Base-by-base conservation (phyloP, 2,797 vertebrate species). In the Cottoperca gobio region DNA sequence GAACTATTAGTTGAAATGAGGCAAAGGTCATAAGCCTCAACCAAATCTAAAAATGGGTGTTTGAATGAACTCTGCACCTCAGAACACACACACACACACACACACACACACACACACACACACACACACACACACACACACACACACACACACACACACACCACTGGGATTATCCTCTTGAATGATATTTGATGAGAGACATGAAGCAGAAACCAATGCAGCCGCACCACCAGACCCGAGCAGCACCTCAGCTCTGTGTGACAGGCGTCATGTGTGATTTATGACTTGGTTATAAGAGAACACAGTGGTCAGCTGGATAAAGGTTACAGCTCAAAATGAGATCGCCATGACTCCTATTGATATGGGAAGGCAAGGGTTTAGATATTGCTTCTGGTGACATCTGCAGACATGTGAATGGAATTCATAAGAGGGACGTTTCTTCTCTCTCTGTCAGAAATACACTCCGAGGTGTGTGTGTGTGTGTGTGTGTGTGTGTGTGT, bases 201-300 rank as follows among this genome's bases (percentile, higher is more conserved):
- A 72, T 21, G 70, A 63, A 65, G 77, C 75, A 74, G 40, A 85
- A 76, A 79, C 72, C 81, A 58, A 66, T 17, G 57, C 46, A 4
- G 63, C 0, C 0, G 55, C 46, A 73, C 64, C 76, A 62, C 10
- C 54, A 19, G 74, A 76, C 49, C 73, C 1, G 53, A 66, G 70
- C 48, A 37, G 70, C 79, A 79, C 85, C 79, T 79, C 71, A 72
- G 81, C 79, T 61, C 86, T 46, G 73, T 65, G 83, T 81, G 90
- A 84, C 83, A 83, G 81, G 58, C 67, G 35, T 83, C 85, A 74
- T 81, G 78, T 81, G 88, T 91, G 91, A 92, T 92, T 91, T 89
- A 92, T 88, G 90, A 85, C 74, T 74, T 2, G 52, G 86, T 76
- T 79, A 83, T 73, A 76, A 86, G 77, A 72, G 63, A 83, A 79